Conservation (phyloP, 2,888 invertebrate species). For the Synergus umbraculus region DNA sequence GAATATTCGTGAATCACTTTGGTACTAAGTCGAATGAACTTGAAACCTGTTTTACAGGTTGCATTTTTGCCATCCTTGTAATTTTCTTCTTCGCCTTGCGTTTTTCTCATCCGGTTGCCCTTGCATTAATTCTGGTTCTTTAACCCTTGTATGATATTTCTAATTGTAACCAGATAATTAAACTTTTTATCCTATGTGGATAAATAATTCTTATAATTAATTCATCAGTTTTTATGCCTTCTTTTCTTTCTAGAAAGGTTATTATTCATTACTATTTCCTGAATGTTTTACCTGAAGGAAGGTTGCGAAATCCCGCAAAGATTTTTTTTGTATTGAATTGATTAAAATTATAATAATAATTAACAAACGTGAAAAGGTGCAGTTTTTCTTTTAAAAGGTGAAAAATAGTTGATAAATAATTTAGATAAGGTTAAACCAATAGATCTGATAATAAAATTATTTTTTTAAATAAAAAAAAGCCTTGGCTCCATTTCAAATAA, state of each 20-base stretch:
- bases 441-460: too few relatives aligned
- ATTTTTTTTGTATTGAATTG: too few relatives aligned
- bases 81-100: not conserved
- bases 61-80: conserved; percentile 11
- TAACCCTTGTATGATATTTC: not conserved
- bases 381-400: too few relatives aligned
- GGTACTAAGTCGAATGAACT: not conserved
- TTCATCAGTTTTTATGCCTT: not conserved
- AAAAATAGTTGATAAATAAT: too few relatives aligned
- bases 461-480: too few relatives aligned
- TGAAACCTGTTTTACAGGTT: conserved; percentile 32
- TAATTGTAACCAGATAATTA: not conserved
- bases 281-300: not conserved
- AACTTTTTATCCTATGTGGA: not conserved
- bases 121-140: not conserved
- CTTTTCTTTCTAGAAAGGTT: not conserved
- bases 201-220: not conserved
- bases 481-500: too few relatives aligned
- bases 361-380: too few relatives aligned
- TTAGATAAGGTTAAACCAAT: too few relatives aligned
- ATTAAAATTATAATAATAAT: too few relatives aligned
- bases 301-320: not conserved
- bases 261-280: not conserved
- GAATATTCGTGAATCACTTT: not conserved
- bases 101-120: conserved; percentile 14